A percentile compares a stretch with the other conserved stretches of the same genome.
Evolutionary conservation across 2,797 vertebrate genomes (phyloP).

Genomic region (Mallotus villosus): DNA sequence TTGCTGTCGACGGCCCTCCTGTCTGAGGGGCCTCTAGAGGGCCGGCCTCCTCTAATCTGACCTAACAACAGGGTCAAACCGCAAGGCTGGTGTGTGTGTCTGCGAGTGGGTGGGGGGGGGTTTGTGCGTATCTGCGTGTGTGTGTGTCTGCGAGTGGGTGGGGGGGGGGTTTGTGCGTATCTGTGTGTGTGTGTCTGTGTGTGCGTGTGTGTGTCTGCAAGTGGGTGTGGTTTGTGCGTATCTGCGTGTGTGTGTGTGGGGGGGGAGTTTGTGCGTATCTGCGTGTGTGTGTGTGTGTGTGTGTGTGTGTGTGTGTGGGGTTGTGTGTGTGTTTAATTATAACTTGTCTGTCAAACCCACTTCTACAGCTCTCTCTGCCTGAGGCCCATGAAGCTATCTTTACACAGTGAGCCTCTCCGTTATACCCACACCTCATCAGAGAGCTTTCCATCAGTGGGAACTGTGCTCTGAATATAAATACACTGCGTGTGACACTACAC

Average conservation of each 20-base stretch:
- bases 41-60: too few species aligned
- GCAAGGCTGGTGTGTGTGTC: too few species aligned
- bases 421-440: not conserved
- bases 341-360: constrained; percentile 21
- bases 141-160: not conserved
- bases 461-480: too few species aligned
- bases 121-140: not conserved
- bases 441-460: too few species aligned
- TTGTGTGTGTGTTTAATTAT: constrained; percentile 35
- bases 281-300: not conserved
- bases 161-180: too few species aligned
- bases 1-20: too few species aligned
- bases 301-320: constrained; percentile 15
- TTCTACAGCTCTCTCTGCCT: constrained; percentile 33
- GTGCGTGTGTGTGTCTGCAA: not conserved
- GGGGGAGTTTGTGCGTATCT: not conserved
- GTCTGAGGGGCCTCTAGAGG: too few species aligned
- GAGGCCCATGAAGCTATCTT: constrained; percentile 13
- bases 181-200: not conserved
- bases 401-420: not conserved
- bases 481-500: too few species aligned
- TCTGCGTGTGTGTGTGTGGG: not conserved
- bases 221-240: constrained; percentile 7
- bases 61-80: not conserved
- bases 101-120: too few species aligned